These are phyloP conservation scores for Bucorvus abyssinicus DNA, from an alignment of 2,797 vertebrate species.

Conservation along the genomic window DNA sequence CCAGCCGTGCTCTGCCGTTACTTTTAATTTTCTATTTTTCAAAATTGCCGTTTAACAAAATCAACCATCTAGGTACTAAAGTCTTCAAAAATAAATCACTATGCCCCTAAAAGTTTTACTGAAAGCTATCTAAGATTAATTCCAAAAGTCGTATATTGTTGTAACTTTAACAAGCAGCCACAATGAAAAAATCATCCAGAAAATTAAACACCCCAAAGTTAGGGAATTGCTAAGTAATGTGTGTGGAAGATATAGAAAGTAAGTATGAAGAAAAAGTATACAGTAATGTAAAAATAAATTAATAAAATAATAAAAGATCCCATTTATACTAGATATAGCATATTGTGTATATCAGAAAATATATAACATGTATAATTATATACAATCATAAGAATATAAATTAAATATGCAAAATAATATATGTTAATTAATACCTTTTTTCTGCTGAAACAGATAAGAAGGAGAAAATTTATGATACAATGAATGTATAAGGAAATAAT, in stretches of 20 bases:
- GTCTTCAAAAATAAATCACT: neutral
- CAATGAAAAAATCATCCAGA: neutral
- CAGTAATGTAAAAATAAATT: no score
- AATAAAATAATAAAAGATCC: no score
- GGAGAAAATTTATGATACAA: neutral
- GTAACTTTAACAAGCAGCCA: neutral
- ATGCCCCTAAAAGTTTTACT: neutral
- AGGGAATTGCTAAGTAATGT: neutral
- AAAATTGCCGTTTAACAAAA: neutral
- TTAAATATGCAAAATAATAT: neutral
- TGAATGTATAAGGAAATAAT: neutral
- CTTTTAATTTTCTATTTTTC: neutral
- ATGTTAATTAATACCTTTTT: neutral
- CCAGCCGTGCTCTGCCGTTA: neutral
- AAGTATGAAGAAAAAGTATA: neutral
- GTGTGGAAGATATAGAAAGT: neutral
- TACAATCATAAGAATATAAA: neutral
- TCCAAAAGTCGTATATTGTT: neutral
- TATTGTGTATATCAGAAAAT: neutral
- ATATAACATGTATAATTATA: neutral
- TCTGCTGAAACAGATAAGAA: neutral
- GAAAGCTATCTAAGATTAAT: neutral
- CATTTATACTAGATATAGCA: neutral
- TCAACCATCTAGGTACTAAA: neutral
- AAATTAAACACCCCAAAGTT: neutral